Evolutionary conservation across 2,888 invertebrate species (phyloP).

Genomic region (Tortrix viridana): DNA sequence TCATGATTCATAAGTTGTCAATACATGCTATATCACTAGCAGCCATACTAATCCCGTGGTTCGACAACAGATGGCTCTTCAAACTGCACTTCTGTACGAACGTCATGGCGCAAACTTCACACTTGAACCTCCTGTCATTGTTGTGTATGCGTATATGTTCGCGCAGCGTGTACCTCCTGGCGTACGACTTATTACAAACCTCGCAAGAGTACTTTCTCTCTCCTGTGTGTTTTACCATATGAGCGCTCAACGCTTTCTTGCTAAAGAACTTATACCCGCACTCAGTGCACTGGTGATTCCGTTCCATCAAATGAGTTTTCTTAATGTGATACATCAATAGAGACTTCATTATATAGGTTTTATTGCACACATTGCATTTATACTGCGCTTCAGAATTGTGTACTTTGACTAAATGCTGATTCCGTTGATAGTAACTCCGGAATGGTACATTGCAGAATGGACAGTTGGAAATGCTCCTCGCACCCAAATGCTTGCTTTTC

Average conservation of each 20-base stretch:
- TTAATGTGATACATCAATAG: constrained; percentile 73
- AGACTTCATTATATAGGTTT: constrained; percentile 65
- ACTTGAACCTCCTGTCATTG: constrained; percentile 69
- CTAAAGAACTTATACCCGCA: constrained; percentile 81
- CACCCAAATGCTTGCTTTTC: constrained; percentile 70
- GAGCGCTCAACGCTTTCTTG: constrained; percentile 79
- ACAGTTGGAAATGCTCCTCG: constrained; percentile 68
- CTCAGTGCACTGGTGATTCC: constrained; percentile 75
- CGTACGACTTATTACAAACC: constrained; percentile 72
- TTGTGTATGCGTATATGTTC: constrained; percentile 76
- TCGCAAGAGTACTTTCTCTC: constrained; percentile 65
- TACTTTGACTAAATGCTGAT: constrained; percentile 71
- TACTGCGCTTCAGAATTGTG: constrained; percentile 73
- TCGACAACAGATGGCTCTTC: constrained; percentile 69
- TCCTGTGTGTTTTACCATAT: constrained; percentile 78
- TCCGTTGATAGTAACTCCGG: constrained; percentile 71
- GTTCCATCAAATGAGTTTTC: constrained; percentile 76
- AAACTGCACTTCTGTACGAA: constrained; percentile 76
- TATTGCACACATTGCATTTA: constrained; percentile 72
- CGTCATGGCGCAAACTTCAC: constrained; percentile 61
- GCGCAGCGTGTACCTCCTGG: constrained; percentile 63
- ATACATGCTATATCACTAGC: constrained; percentile 59
- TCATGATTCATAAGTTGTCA: neutral
- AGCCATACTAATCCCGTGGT: constrained; percentile 69
- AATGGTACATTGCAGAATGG: constrained; percentile 69